Conservation (phyloP, 2,113 vertebrate species). For the Rhizomys pruinosus region DNA sequence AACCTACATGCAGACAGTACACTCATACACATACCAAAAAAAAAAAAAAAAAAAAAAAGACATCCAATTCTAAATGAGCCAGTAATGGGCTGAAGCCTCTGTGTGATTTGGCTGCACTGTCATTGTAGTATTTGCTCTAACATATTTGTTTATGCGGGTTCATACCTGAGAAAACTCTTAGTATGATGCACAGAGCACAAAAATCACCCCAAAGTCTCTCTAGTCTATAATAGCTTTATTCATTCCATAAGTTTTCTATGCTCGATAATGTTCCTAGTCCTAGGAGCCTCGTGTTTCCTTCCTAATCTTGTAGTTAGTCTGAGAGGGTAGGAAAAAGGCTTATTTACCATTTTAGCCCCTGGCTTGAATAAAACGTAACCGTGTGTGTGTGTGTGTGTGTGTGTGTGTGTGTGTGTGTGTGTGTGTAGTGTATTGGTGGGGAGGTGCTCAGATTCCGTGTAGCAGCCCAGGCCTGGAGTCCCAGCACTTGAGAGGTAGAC, state of each 20-base stretch:
- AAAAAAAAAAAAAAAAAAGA: too few relatives aligned
- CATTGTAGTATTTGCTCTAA: background rate
- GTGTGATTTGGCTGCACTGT: background rate
- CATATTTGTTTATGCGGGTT: background rate
- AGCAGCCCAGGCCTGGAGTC: background rate
- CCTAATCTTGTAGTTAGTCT: background rate
- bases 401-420: background rate
- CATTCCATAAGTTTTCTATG: background rate
- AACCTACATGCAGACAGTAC: too few relatives aligned
- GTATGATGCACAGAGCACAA: background rate
- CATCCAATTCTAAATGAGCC: conserved; percentile 38
- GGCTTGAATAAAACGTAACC: background rate
- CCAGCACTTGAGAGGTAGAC: background rate
- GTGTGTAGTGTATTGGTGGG: fast-evolving
- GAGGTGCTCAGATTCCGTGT: background rate
- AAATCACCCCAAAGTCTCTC: background rate
- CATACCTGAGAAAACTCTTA: conserved; percentile 30
- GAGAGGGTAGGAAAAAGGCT: background rate
- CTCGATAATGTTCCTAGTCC: background rate
- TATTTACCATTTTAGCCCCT: conserved; percentile 6
- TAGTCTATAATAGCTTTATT: background rate
- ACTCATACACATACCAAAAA: too few relatives aligned
- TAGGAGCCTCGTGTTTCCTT: background rate
- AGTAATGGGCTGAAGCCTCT: background rate
- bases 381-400: background rate